Conservation (phyloP, 2,888 invertebrate species). For the Ecdyonurus torrentis region DNA sequence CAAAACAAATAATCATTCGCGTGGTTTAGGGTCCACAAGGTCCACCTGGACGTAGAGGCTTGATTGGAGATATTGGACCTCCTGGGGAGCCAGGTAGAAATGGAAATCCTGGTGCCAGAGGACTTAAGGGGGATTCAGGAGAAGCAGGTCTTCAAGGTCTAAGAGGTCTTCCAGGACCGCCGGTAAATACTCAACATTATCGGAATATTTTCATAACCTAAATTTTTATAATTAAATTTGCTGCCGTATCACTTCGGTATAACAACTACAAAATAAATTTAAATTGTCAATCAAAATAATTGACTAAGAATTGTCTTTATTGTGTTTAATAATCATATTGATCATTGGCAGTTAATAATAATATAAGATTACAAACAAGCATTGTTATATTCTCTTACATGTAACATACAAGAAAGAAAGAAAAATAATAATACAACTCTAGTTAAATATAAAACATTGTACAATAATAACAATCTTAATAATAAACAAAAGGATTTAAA, state of each 20-base stretch:
- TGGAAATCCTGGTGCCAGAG: conserved; percentile 24
- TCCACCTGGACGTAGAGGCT: conserved; percentile 20
- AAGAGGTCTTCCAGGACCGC: conserved; percentile 18
- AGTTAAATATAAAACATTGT: too few relatives aligned
- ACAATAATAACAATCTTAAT: too few relatives aligned
- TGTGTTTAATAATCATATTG: too few relatives aligned
- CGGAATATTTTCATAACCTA: neutral
- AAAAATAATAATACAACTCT: too few relatives aligned
- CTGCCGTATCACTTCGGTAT: neutral
- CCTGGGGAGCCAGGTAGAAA: conserved; percentile 22
- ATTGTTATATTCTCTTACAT: too few relatives aligned
- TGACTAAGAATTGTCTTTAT: too few relatives aligned
- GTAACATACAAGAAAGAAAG: too few relatives aligned
- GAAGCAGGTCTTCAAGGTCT: conserved; percentile 19
- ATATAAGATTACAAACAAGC: too few relatives aligned
- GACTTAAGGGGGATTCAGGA: conserved; percentile 20
- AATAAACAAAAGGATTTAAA: too few relatives aligned
- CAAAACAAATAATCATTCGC: neutral
- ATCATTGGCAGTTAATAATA: too few relatives aligned
- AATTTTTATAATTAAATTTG: neutral
- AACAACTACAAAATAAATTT: too few relatives aligned
- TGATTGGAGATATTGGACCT: conserved; percentile 16
- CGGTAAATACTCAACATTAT: conserved; percentile 12
- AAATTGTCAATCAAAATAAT: too few relatives aligned
- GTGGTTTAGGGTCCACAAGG: conserved; percentile 29